Percentiles rank a stretch among this genome's conserved stretches.
Conservation (phyloP, 2,888 invertebrate species). For the Epirrhoe tristata region DNA sequence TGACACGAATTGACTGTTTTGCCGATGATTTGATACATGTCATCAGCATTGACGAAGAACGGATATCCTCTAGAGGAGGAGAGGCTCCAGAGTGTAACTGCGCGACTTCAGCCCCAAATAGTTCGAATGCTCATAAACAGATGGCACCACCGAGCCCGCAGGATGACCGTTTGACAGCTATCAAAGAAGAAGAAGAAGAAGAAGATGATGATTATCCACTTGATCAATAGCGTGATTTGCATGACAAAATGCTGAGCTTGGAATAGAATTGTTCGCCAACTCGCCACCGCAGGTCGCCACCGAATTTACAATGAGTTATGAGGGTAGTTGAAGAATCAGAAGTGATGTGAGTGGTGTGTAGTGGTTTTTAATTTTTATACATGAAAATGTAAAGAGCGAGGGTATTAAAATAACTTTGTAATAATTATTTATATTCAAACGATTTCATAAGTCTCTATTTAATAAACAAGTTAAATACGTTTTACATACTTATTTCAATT, state of each 20-base stretch:
- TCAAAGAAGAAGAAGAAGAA: conserved; percentile 69
- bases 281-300: neutral
- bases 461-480: neutral
- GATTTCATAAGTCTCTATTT: neutral
- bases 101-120: conserved; percentile 6
- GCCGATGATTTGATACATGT: conserved; percentile 63
- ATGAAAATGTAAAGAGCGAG: too few species aligned
- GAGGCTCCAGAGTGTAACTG: conserved; percentile 44
- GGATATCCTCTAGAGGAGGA: conserved; percentile 59
- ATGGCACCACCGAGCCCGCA: conserved; percentile 5
- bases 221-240: conserved; percentile 28
- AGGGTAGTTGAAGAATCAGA: too few species aligned
- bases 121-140: neutral
- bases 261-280: neutral
- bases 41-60: conserved; percentile 63
- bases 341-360: too few species aligned
- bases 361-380: too few species aligned
- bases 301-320: neutral
- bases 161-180: conserved; percentile 54
- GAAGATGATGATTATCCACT: conserved; percentile 67
- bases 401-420: neutral
- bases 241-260: neutral
- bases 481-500: neutral
- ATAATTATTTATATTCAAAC: neutral
- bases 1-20: conserved; percentile 62